phyloP scores from a whole-genome alignment of 2,797 vertebrate genomes.

The Bovichtus variegatus region DNA sequence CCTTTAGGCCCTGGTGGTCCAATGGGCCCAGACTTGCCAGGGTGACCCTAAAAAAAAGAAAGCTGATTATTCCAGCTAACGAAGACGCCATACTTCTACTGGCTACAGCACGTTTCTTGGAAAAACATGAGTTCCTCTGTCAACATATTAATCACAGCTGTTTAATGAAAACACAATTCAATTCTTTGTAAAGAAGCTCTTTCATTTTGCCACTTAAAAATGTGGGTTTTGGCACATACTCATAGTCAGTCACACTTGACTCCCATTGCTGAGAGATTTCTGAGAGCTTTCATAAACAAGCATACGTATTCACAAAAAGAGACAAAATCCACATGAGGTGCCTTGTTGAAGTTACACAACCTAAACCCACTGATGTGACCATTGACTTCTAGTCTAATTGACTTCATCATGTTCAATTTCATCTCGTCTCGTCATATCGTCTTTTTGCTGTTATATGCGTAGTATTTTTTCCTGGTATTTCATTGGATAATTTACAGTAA shows the following conservation, averaged over 20 bases:
- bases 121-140: conserved; percentile 36
- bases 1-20: conserved; percentile 94
- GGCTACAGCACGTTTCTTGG: conserved; percentile 38
- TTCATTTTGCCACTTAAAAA: conserved; percentile 34
- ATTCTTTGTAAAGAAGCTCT: conserved; percentile 11
- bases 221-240: conserved; percentile 47
- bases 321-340: conserved; percentile 48
- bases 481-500: neutral
- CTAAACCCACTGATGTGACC: conserved; percentile 4
- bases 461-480: neutral
- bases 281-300: conserved; percentile 16
- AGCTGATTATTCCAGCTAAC: conserved; percentile 23
- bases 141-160: conserved; percentile 51
- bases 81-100: conserved; percentile 10
- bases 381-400: too few relatives aligned
- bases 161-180: conserved; percentile 51
- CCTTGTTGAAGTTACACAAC: conserved; percentile 48
- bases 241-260: too few relatives aligned
- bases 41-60: conserved; percentile 88
- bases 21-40: conserved; percentile 88
- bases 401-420: conserved; percentile 15
- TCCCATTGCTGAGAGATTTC: too few relatives aligned
- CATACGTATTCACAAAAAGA: conserved; percentile 3
- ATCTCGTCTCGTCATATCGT: too few relatives aligned
- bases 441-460: conserved; percentile 8